Conservation (phyloP, 2,113 vertebrate species). For the Megalops atlanticus region DNA sequence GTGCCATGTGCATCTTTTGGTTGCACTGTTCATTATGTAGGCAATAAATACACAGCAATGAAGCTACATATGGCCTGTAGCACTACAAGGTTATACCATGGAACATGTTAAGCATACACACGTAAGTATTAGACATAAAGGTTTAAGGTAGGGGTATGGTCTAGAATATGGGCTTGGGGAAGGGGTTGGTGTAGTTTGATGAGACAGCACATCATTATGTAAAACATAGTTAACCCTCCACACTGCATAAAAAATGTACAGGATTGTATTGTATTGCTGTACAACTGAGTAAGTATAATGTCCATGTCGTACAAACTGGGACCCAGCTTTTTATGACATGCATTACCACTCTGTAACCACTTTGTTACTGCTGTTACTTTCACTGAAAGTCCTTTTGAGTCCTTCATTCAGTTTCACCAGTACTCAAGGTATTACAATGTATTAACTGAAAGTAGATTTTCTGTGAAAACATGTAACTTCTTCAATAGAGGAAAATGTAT, state of each 20-base stretch:
- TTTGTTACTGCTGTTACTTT: no score
- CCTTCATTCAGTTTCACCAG: not conserved
- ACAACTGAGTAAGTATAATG: not conserved
- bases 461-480: no score
- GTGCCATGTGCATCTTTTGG: not conserved
- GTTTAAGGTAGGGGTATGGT: not conserved
- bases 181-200: not conserved
- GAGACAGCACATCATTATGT: not conserved
- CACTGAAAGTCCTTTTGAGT: not conserved
- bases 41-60: not conserved
- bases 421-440: no score
- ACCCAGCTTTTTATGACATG: not conserved
- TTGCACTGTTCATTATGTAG: not conserved
- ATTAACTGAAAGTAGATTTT: no score
- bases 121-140: not conserved
- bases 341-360: no score
- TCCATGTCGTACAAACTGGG: not conserved
- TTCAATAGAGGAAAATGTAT: no score
- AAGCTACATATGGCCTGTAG: not conserved
- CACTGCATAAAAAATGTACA: not conserved
- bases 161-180: not conserved
- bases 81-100: not conserved
- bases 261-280: not conserved
- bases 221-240: not conserved
- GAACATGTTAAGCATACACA: not conserved